Evolutionary conservation across 2,888 invertebrate species (phyloP).

Genomic region (Acholoe squamosa): DNA sequence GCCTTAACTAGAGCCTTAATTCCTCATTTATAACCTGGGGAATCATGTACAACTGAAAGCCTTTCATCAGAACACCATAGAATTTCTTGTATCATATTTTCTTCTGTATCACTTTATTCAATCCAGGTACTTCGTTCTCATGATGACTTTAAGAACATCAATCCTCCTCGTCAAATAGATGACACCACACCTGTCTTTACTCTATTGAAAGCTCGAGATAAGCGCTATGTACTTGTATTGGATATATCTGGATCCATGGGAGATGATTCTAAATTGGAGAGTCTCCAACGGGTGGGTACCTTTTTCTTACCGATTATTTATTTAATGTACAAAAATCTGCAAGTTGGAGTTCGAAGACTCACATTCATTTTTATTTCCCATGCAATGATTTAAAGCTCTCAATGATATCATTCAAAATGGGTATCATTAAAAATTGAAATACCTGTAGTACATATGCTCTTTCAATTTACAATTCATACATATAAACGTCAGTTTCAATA

Average conservation of each 20-base stretch:
- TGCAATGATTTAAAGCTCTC: no score
- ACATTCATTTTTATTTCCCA: no score
- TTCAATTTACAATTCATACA: no score
- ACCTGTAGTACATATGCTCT: no score
- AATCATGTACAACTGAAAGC: neutral
- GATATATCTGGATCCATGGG: conserved; percentile 70
- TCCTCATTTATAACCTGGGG: no score
- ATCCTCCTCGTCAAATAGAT: conserved; percentile 63
- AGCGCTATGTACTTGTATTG: conserved; percentile 67
- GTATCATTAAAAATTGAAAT: no score
- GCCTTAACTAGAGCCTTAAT: no score
- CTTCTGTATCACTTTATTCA: neutral
- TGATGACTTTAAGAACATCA: conserved; percentile 66
- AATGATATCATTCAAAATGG: no score
- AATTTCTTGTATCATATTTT: no score
- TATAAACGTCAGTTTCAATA: no score
- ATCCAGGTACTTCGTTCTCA: conserved; percentile 67
- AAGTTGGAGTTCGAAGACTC: no score
- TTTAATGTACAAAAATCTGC: no score
- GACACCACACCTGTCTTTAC: conserved; percentile 66
- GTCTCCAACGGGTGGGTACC: neutral
- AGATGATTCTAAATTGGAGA: neutral
- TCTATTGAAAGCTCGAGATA: conserved; percentile 61
- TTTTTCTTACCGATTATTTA: neutral
- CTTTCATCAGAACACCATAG: neutral